Evolutionary conservation across 1,140 invertebrate species (phyloP).

Genomic region (Heliothis virescens): DNA sequence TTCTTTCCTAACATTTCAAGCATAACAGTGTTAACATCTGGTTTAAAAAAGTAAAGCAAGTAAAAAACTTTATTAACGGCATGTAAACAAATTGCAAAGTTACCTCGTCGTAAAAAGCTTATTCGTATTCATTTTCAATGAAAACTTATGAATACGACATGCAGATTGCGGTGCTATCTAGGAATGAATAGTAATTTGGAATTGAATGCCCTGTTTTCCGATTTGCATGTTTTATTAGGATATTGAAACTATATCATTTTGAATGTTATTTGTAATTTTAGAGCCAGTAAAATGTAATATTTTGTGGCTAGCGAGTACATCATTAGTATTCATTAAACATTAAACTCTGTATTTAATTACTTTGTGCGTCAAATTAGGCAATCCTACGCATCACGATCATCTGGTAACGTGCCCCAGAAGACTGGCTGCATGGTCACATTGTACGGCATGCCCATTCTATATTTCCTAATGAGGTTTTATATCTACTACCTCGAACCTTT

Average conservation of each 20-base stretch:
- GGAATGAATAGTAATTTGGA: slow-evolving; percentile 2
- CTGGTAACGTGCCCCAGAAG: too few relatives aligned
- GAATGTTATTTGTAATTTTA: too few relatives aligned
- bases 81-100: slow-evolving; percentile 15
- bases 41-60: slow-evolving; percentile 27
- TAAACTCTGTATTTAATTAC: too few relatives aligned
- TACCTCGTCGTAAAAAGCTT: neutral
- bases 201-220: neutral
- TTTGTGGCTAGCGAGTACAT: too few relatives aligned
- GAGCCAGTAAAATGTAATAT: too few relatives aligned
- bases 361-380: too few relatives aligned
- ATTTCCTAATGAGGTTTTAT: too few relatives aligned
- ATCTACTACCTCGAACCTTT: too few relatives aligned
- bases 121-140: slow-evolving; percentile 7
- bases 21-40: slow-evolving; percentile 21
- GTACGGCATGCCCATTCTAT: too few relatives aligned
- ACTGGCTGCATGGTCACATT: too few relatives aligned
- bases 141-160: slow-evolving; percentile 7
- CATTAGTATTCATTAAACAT: too few relatives aligned
- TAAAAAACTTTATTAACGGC: neutral
- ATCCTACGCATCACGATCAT: too few relatives aligned
- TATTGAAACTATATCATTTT: neutral
- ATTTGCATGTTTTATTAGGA: neutral
- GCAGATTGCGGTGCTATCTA: slow-evolving; percentile 10
- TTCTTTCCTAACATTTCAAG: slow-evolving; percentile 38